Evolutionary conservation across 92 coral and sea anemone genomes (phyloP), one percentile per base, ranked within the genome.

Genomic region (Paramuricea clavata): DNA sequence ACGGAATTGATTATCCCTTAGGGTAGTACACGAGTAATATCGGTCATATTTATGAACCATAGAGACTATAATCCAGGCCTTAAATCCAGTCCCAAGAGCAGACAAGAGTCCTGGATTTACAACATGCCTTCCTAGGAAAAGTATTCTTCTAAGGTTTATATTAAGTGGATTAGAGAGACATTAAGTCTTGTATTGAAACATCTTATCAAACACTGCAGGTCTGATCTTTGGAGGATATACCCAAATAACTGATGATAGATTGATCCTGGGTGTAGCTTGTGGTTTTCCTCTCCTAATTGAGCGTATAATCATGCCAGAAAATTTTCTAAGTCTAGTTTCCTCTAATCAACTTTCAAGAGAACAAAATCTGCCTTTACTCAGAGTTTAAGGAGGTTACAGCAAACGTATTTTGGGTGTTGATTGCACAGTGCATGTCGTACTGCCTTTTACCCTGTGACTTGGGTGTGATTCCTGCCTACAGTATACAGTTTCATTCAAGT

Each of bases 121-220:
- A 27, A 31, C n/a, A 0, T 65, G 8, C 12, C 36, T 28, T 13
- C 23, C 72, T 7, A 27, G 72, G 72, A 39, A 11, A 65, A 32
- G 36, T 5, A 12, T 12, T 65, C 28, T 65, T 39, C 39, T 65
- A 2, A 28, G 72, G 39, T 60, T 79, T n/a, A 22, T 79, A 49
- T 22, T 79, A 21, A 59, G 72, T 47, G 36, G 84, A 79, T 79
- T 60, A 79, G 49, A 32, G 25, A 25, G 72, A 79, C 67, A 65
- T 79, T 79, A 19, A 42, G 54, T 36, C 67, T 34, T 59, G 41
- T 59, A 50, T 76, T 49, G 69, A 61, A 61, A 61, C 36, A 64
- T 79, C 73, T 79, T 67, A 79, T 60, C 34, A 59, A 76, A 49
- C 82, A 13, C 68, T 6, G 68, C 82, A 61, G 82, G 64, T 74